A percentile compares a stretch with the other conserved stretches of the same genome.
These are phyloP conservation scores for Cancer borealis DNA, from an alignment of 2,888 invertebrate genomes.

Conservation along the genomic window DNA sequence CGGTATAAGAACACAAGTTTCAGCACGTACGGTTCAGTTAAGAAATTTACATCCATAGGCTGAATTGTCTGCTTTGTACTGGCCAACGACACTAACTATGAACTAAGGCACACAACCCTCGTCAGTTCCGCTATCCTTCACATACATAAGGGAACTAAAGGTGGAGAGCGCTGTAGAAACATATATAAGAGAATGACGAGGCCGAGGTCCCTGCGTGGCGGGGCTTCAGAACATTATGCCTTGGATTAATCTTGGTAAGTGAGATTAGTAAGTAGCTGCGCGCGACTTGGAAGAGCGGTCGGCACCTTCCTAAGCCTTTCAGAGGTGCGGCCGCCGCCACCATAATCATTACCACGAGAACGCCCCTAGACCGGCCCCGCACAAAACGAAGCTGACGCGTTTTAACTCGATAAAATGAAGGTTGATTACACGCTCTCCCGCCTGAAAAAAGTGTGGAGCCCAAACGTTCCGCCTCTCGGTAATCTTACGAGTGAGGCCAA, in stretches of 20 bases:
- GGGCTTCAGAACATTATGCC: not conserved
- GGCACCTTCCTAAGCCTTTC: not conserved
- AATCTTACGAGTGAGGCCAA: slow-evolving; percentile 15
- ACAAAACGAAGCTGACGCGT: not conserved
- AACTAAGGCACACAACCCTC: too few species aligned
- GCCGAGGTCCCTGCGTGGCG: not conserved
- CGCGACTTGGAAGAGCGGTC: not conserved
- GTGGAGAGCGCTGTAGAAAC: too few species aligned
- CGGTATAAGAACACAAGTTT: too few species aligned
- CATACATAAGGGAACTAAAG: too few species aligned
- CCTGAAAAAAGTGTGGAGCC: not conserved
- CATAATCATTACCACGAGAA: not conserved
- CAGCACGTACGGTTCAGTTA: too few species aligned
- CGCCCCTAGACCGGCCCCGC: not conserved
- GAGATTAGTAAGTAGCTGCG: not conserved
- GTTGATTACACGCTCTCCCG: slow-evolving; percentile 10
- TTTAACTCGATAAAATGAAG: slow-evolving; percentile 40
- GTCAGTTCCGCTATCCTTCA: too few species aligned
- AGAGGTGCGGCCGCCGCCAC: not conserved
- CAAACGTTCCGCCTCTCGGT: not conserved
- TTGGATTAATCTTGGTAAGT: slow-evolving; percentile 41
- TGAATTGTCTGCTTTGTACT: too few species aligned
- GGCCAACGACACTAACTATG: too few species aligned
- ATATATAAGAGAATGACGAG: not conserved
- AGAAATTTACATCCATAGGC: too few species aligned